Evolutionary conservation across 2,113 vertebrate species (phyloP), one percentile per base, ranked within the genome.

Genomic region (Nestor notabilis): DNA sequence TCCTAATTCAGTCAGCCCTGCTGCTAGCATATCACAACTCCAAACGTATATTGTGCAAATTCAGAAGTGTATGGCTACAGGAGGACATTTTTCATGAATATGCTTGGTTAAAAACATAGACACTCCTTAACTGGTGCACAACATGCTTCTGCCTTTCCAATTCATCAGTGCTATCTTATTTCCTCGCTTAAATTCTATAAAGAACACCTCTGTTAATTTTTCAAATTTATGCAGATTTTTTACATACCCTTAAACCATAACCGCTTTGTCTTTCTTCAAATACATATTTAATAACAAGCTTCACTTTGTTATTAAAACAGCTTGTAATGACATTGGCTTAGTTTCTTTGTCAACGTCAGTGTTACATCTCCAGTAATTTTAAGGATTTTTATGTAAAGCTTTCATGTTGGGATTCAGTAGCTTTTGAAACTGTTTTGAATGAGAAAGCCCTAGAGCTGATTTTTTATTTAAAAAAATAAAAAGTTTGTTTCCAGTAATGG

Each of bases 41-140:
- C 4, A 46, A 55, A 50, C 9, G 7, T 56, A 27, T 6, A 8
- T 14, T 53, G 17, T 5, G 37, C 4, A 1, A 3, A 0, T 44
- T 70, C 9, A 61, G 46, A 87, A 85, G 29, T 31, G 31, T 37
- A 21, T 3, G 3, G 29, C 28, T 87, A 55, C 5, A 70, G 24
- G 71, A 64, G 2, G 10, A 4, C 2, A 88, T 82, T 24, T 85
- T 60, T 25, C 0, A 2, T 33, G 29, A 33, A 19, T 53, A 41
- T 25, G 4, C 23, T 53, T 85, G 23, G 28, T 39, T 79, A 8
- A 85, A 89, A 58, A 0, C 3, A 18, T 3, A 83, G 19, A 41
- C 58, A 75, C 68, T 75, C 43, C 25, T 75, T 66, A 49, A 53
- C 9, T 41, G 7, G 6, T 71, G 10, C 16, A 77, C 23, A 79